Evolutionary conservation across 2,113 vertebrate genomes (phyloP).

Genomic region (Pavo muticus): DNA sequence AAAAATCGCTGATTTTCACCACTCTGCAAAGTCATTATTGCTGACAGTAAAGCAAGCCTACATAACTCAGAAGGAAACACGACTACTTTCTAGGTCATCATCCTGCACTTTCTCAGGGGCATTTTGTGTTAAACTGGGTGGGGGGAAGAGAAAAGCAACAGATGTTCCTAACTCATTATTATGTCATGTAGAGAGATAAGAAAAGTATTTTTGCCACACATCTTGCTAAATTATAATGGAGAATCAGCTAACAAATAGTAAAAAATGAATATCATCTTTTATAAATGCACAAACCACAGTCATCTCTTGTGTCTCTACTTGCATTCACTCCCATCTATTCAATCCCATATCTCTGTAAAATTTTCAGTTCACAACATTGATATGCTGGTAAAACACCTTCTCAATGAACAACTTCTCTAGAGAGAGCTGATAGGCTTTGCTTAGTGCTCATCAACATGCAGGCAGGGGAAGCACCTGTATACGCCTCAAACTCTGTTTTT

Average conservation of each 20-base stretch:
- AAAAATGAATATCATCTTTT: background rate
- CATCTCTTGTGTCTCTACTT: background rate
- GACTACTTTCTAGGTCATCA: background rate
- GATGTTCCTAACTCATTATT: background rate
- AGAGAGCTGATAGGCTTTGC: background rate
- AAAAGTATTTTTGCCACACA: conserved; percentile 10
- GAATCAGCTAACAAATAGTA: conserved; percentile 19
- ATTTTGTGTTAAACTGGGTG: background rate
- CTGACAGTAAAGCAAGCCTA: background rate
- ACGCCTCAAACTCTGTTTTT: background rate
- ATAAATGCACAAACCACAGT: background rate
- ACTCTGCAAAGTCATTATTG: background rate
- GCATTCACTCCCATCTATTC: background rate
- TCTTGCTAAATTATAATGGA: background rate
- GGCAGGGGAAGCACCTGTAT: background rate
- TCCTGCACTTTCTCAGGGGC: background rate
- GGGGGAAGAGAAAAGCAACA: background rate
- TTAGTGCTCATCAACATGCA: background rate
- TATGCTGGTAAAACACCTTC: background rate
- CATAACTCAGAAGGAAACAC: background rate
- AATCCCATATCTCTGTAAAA: background rate
- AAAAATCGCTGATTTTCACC: background rate
- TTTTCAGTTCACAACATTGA: conserved; percentile 17
- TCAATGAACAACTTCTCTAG: conserved; percentile 1
- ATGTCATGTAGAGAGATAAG: background rate